These are phyloP conservation scores for Tigriopus japonicus DNA, from an alignment of 1,140 invertebrate species.

Conservation along the genomic window DNA sequence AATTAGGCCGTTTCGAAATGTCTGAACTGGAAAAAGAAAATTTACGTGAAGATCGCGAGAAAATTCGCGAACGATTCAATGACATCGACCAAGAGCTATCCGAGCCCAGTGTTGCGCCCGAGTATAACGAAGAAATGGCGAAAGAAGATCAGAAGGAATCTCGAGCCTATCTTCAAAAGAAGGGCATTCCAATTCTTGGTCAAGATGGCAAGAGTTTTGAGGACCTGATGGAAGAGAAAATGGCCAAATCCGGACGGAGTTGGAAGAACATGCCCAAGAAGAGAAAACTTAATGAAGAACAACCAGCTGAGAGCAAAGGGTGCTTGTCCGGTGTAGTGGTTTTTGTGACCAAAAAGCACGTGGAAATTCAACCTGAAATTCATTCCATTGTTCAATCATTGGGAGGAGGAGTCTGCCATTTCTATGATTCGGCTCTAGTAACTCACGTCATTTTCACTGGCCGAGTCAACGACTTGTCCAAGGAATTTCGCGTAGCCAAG, in stretches of 20 bases:
- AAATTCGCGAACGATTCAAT: neutral
- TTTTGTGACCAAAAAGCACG: neutral
- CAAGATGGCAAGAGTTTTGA: neutral
- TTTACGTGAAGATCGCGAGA: neutral
- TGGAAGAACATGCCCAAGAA: neutral
- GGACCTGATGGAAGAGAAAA: neutral
- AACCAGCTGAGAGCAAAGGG: neutral
- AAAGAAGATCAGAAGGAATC: neutral
- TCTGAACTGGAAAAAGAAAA: neutral
- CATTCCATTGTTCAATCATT: neutral
- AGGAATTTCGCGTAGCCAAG: slow-evolving; percentile 27
- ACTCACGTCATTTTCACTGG: slow-evolving; percentile 31
- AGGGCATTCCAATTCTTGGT: neutral
- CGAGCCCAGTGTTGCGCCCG: no score
- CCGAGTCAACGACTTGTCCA: slow-evolving; percentile 26
- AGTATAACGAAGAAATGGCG: no score
- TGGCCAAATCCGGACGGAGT: neutral
- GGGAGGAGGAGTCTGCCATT: neutral
- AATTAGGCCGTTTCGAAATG: neutral
- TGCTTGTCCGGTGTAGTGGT: neutral
- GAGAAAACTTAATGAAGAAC: neutral
- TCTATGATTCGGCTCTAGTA: slow-evolving; percentile 15
- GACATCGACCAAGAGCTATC: neutral
- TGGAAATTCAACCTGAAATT: neutral
- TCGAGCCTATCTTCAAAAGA: neutral